Evolutionary conservation across 1,140 invertebrate species (phyloP), one percentile per base, ranked within the genome.

Genomic region (Heliconius eleuchia): DNA sequence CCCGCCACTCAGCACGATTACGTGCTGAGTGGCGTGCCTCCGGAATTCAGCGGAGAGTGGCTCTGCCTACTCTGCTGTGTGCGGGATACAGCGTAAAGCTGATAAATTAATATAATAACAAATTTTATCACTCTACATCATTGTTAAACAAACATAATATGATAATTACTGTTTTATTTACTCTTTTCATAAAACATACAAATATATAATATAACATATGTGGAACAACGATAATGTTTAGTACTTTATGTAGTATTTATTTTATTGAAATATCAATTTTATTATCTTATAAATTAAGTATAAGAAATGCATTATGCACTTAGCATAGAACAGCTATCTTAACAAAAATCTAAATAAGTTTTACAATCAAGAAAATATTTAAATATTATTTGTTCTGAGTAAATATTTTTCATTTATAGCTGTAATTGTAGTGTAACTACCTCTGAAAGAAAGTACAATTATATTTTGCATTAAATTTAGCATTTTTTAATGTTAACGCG

Each of bases 111-210:
- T 60, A 66, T 9, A 66, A 66, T 11, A 66, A 30, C 60, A 66
- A 1, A 66, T 66, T 27, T 66, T 66, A 66, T 66, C 60, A 30
- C 27, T 30, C 23, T 66, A 66, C 11, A 66, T 66, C 27, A 66
- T 27, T 11, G 11, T 30, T 30, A n/a, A 27, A 9, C 37, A 75
- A 75, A 75, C 55, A 75, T 39, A 46, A 46, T 46, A 27, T 46
- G 34, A 66, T 75, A 66, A 75, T 42, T 27, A 23, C 55, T 75
- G 60, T 75, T 75, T 66, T 75, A 55, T 75, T 66, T 13, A 42
- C 39, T n/a, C 73, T 74, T 60, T 23, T 30, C 73, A 37, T 74
- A 37, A 6, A 52, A 30, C 8, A 13, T 19, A 57, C 39, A 73
- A 46, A 73, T 46, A 52, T 52, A 52, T 52, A 19, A 9, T 13